These are phyloP conservation scores for Drosophila demipolita DNA, from an alignment of 2,888 invertebrate species.

Conservation along the genomic window DNA sequence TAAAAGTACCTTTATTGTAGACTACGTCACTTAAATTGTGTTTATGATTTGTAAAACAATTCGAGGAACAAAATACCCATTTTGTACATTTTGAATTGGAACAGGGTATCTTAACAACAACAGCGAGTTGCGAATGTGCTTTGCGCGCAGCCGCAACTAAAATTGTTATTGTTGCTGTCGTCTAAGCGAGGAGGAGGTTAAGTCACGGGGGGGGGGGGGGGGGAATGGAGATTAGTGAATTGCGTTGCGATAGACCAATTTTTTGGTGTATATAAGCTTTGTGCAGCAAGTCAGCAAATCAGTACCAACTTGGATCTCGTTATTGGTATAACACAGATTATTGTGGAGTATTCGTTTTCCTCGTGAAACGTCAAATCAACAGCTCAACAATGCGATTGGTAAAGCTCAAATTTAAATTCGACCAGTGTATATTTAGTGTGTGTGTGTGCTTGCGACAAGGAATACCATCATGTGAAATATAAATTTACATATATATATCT, in stretches of 20 bases:
- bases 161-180: conserved; percentile 21
- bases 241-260: conserved; percentile 80
- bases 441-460: conserved; percentile 7
- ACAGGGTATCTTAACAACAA: conserved; percentile 7
- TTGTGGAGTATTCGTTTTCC: conserved; percentile 80
- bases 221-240: conserved; percentile 48
- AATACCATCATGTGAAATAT: not conserved
- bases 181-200: not conserved
- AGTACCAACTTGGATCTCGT: conserved; percentile 85
- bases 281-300: conserved; percentile 81
- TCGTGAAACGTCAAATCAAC: conserved; percentile 81
- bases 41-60: not conserved
- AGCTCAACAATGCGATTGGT: conserved; percentile 86
- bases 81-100: not conserved
- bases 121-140: conserved; percentile 70
- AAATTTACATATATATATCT: not conserved
- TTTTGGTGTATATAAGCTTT: conserved; percentile 84
- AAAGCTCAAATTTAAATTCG: conserved; percentile 46
- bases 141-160: conserved; percentile 38
- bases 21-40: not conserved
- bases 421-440: not conserved
- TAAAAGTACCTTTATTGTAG: not conserved
- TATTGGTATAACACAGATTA: conserved; percentile 83
- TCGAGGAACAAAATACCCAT: not conserved
- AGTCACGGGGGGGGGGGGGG: not conserved